phyloP scores from a whole-genome alignment of 1,140 invertebrate species.

The Meloidogyne chitwoodi region DNA sequence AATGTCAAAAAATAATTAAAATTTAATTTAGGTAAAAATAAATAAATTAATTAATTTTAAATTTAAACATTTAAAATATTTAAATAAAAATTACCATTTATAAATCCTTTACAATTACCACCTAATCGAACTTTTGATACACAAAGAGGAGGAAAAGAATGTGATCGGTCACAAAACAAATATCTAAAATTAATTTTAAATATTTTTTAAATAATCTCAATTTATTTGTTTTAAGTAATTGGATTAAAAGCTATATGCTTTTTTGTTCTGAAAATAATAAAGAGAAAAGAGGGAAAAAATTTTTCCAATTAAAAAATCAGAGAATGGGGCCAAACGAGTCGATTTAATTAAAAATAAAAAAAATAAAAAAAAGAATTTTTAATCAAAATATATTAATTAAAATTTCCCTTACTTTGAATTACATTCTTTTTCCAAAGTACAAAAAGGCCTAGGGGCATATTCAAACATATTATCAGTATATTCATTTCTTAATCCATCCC shows the following conservation, averaged over 20 bases:
- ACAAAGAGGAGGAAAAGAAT: constrained; percentile 41
- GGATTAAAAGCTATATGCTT: too few relatives aligned
- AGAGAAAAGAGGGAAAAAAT: too few relatives aligned
- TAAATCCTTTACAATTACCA: constrained; percentile 25
- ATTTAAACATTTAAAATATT: neutral
- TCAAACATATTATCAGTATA: constrained; percentile 58
- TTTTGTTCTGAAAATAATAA: too few relatives aligned
- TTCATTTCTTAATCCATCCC: constrained; percentile 50
- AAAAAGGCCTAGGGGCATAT: constrained; percentile 52
- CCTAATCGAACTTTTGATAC: constrained; percentile 50
- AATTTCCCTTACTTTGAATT: constrained; percentile 66
- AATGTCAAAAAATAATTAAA: too few relatives aligned
- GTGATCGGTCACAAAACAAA: constrained; percentile 52
- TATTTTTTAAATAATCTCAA: neutral
- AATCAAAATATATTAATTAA: too few relatives aligned
- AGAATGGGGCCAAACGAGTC: too few relatives aligned
- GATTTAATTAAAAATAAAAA: neutral
- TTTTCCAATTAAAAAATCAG: too few relatives aligned
- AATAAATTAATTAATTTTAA: too few relatives aligned
- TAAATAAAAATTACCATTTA: neutral
- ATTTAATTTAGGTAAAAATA: too few relatives aligned
- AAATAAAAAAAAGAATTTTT: too few relatives aligned
- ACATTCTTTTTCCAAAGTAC: constrained; percentile 77
- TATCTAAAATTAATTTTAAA: constrained; percentile 28
- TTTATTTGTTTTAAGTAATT: too few relatives aligned